Conservation (phyloP, 2,113 vertebrate species). For the Suncus etruscus region DNA sequence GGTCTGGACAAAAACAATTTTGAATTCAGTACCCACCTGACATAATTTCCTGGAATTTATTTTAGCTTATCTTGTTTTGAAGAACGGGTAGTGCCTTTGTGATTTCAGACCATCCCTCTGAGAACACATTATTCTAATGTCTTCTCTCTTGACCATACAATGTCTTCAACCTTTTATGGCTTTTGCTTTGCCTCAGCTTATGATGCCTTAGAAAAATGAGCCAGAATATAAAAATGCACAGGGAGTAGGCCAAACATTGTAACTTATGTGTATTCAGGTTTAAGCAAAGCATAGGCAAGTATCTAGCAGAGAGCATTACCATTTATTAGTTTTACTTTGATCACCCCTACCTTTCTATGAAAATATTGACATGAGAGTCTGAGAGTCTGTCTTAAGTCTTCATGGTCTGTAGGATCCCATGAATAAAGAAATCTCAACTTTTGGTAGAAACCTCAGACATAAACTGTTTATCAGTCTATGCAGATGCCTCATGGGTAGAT, state of each 20-base stretch:
- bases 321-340: constrained; percentile 23
- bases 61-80: constrained; percentile 71
- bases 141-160: constrained; percentile 23
- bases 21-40: constrained; percentile 23
- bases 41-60: constrained; percentile 60
- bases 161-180: constrained; percentile 64
- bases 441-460: constrained; percentile 10
- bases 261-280: constrained; percentile 31
- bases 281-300: constrained; percentile 45
- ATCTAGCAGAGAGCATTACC: not conserved
- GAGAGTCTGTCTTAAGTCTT: not conserved
- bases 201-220: constrained; percentile 57
- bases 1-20: constrained; percentile 17
- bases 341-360: not conserved
- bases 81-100: constrained; percentile 69
- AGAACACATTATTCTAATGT: constrained; percentile 60
- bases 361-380: constrained; percentile 10
- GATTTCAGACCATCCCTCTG: constrained; percentile 47
- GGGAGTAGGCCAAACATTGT: constrained; percentile 22
- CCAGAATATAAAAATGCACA: constrained; percentile 63
- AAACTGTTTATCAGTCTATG: not conserved
- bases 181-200: constrained; percentile 65
- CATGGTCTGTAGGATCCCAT: not conserved
- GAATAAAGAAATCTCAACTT: constrained; percentile 29
- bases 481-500: not conserved